phyloP scores from a whole-genome alignment of 2,888 invertebrate genomes.

The Aquatica leii region DNA sequence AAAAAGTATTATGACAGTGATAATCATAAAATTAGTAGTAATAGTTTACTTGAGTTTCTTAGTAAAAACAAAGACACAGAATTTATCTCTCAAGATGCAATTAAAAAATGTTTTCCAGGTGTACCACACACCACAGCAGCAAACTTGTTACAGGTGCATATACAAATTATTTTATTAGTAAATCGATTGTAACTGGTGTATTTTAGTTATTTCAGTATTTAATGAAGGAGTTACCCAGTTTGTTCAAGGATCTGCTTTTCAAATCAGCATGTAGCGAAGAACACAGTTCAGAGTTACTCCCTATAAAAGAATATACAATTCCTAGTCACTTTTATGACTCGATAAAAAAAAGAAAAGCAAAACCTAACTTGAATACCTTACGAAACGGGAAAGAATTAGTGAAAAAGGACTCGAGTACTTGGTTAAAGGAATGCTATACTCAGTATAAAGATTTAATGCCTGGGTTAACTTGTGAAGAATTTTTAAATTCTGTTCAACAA shows the following conservation, averaged over 20 bases:
- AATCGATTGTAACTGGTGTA: not conserved
- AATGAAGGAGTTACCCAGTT: not conserved
- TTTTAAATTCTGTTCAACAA: constrained; percentile 67
- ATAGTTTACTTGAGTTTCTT: not conserved
- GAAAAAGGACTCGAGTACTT: not conserved
- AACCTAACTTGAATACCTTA: not conserved
- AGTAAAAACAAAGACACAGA: not conserved
- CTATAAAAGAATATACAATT: not conserved
- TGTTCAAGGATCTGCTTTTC: not conserved
- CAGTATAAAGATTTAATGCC: constrained; percentile 27
- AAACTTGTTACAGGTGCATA: not conserved
- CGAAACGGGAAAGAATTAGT: not conserved
- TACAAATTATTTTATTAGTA: not conserved
- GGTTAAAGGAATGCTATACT: constrained; percentile 5
- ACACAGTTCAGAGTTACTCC: no score
- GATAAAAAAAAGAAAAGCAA: not conserved
- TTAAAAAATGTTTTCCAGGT: constrained; percentile 1
- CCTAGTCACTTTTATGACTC: not conserved
- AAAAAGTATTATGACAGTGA: not conserved
- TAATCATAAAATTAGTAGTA: not conserved
- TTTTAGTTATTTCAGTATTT: not conserved
- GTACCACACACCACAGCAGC: not conserved
- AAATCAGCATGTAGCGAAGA: no score
- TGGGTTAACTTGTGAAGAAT: constrained; percentile 67
- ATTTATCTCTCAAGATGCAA: not conserved